These are phyloP conservation scores for Etheostoma nigrum DNA, from an alignment of 2,797 vertebrate genomes.

Conservation along the genomic window DNA sequence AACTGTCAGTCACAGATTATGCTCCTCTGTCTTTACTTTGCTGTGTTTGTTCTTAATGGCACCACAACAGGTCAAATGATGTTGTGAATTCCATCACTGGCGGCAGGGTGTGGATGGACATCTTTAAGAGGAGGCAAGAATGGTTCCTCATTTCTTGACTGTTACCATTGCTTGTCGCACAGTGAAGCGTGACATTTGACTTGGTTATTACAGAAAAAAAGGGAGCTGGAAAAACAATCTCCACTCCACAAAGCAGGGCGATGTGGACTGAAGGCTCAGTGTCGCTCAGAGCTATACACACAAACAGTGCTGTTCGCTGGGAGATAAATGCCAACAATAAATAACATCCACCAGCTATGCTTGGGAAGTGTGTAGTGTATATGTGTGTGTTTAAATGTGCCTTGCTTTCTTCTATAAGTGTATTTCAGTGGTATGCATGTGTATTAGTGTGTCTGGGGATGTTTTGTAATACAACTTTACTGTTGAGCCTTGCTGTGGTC, in stretches of 20 bases:
- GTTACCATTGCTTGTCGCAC: conserved; percentile 33
- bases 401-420: background rate
- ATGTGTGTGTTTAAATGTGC: conserved; percentile 20
- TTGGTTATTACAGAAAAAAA: conserved; percentile 54
- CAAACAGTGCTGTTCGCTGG: conserved; percentile 40
- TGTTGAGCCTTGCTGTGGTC: conserved; percentile 33
- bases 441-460: conserved; percentile 7
- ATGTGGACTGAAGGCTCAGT: conserved; percentile 24
- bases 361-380: conserved; percentile 9
- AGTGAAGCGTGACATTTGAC: conserved; percentile 62
- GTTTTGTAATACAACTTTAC: conserved; percentile 9
- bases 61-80: conserved; percentile 43
- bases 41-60: conserved; percentile 8
- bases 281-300: conserved; percentile 42
- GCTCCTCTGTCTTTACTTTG: conserved; percentile 18
- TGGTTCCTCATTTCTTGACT: conserved; percentile 35
- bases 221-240: conserved; percentile 44
- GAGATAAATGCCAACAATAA: conserved; percentile 75
- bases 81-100: conserved; percentile 29
- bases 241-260: conserved; percentile 24
- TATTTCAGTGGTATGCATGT: conserved; percentile 15
- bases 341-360: conserved; percentile 57
- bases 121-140: conserved; percentile 24
- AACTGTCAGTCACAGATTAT: background rate
- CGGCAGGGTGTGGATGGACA: conserved; percentile 18